Percentiles rank a stretch among this genome's conserved stretches.
These are phyloP conservation scores for Oryctes rhinoceros DNA, from an alignment of 1,140 invertebrate genomes.

Conservation along the genomic window DNA sequence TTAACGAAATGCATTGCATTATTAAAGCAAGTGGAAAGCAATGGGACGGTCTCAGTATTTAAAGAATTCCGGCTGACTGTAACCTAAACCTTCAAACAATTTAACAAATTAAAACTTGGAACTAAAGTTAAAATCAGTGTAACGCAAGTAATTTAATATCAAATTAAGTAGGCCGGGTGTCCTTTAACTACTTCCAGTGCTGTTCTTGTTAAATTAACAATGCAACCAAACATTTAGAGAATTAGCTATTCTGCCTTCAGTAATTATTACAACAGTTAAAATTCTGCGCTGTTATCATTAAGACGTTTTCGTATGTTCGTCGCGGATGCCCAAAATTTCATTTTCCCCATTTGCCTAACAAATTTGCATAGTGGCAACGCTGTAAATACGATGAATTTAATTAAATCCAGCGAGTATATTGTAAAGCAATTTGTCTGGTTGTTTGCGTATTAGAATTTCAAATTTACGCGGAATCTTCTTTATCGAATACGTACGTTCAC, in stretches of 20 bases:
- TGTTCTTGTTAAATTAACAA: constrained; percentile 38
- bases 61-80: neutral
- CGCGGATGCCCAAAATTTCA: constrained; percentile 19
- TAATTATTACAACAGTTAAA: constrained; percentile 41
- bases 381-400: constrained; percentile 40
- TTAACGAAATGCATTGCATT: too few species aligned
- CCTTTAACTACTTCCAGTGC: constrained; percentile 29
- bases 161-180: constrained; percentile 33
- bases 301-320: constrained; percentile 36
- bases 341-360: constrained; percentile 29
- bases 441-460: constrained; percentile 39
- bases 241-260: constrained; percentile 35
- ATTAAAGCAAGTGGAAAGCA: too few species aligned
- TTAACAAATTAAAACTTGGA: constrained; percentile 14
- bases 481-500: neutral
- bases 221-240: constrained; percentile 39
- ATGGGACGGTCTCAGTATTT: neutral
- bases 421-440: constrained; percentile 39
- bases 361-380: constrained; percentile 38
- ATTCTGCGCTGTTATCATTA: constrained; percentile 33
- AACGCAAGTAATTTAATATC: constrained; percentile 39
- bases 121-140: constrained; percentile 36
- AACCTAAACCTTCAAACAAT: neutral
- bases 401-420: constrained; percentile 38
- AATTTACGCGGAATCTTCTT: constrained; percentile 26